phyloP scores from a whole-genome alignment of 2,888 invertebrate genomes.

The Lasioglossum villosulum region DNA sequence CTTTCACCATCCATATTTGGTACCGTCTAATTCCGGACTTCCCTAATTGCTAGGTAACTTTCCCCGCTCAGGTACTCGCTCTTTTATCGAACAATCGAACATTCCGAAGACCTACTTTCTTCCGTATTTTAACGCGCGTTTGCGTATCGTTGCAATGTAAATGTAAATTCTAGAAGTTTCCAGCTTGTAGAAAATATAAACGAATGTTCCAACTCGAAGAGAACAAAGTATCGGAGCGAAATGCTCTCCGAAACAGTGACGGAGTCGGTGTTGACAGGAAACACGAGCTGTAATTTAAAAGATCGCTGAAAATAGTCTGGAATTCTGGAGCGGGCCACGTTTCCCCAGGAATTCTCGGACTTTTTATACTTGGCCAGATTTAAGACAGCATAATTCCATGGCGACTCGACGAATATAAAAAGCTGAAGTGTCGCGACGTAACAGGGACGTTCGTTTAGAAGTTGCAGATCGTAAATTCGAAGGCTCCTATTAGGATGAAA shows the following conservation, averaged over 20 bases:
- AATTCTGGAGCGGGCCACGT: conserved; percentile 54
- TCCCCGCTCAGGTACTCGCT: not conserved
- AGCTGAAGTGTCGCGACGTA: not conserved
- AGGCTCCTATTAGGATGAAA: not conserved
- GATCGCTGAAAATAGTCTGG: conserved; percentile 65
- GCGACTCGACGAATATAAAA: not conserved
- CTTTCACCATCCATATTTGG: conserved; percentile 59
- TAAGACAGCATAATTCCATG: not conserved
- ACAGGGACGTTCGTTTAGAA: not conserved
- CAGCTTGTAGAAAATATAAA: not conserved
- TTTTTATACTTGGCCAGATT: conserved; percentile 18
- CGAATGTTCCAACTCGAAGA: not conserved
- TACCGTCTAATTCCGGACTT: conserved; percentile 32
- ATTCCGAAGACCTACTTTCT: not conserved
- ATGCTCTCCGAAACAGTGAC: conserved; percentile 27
- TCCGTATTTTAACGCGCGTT: not conserved
- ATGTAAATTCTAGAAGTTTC: not conserved
- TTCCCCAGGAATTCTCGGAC: conserved; percentile 33
- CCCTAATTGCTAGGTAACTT: not conserved
- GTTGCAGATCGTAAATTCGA: not conserved
- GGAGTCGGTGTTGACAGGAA: conserved; percentile 46
- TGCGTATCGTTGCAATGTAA: not conserved
- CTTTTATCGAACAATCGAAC: not conserved
- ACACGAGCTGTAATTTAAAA: conserved; percentile 54
- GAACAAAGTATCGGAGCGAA: not conserved